Evolutionary conservation across 2,888 invertebrate species (phyloP), one percentile per base, ranked within the genome.

Genomic region (Trissolcus japonicus): DNA sequence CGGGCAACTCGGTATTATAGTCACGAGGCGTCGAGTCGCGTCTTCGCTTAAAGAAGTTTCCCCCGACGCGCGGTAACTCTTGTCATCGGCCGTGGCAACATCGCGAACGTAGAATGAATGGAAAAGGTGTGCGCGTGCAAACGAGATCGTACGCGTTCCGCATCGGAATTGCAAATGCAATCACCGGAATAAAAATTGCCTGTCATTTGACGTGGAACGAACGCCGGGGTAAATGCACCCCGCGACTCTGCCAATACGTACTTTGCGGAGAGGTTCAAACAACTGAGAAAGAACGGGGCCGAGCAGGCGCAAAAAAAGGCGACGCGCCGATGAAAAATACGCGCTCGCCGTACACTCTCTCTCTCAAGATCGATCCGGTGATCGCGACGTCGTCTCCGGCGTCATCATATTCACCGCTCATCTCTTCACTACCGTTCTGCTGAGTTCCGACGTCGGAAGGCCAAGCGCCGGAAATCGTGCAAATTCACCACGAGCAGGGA

Each of bases 161-260:
- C 84, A 86, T 88, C 82, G 83, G 87, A 88, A 87, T 88, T 88
- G 87, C 87, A 87, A 88, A 88, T 87, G 87, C 85, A 87, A 87
- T 87, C 87, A 85, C 85, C 82, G 83, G 82, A 81, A 86, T 86
- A 87, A 88, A 88, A 88, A 88, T 88, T 88, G 88, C 85, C 86
- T 88, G 87, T 88, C 88, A 87, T 87, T 86, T 85, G 85, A 84
- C 84, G 83, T 82, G 81, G 80, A 83, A 79, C 80, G 82, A 79
- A 80, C 80, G 77, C 3, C 4, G 69, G 79, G 71, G 79, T 72
- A 11, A 25, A 76, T 69, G 74, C 57, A 25, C 60, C 48, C 53
- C 62, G 78, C 59, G 48, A 55, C 41, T 14, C 14, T 54, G 50
- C 62, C 76, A 62, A 68, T 77, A 66, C 69, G 67, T 66, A 68